Percentiles rank a stretch among this genome's conserved stretches.
phyloP scores from a whole-genome alignment of 1,140 invertebrate species.

The Bombus soroeensis region DNA sequence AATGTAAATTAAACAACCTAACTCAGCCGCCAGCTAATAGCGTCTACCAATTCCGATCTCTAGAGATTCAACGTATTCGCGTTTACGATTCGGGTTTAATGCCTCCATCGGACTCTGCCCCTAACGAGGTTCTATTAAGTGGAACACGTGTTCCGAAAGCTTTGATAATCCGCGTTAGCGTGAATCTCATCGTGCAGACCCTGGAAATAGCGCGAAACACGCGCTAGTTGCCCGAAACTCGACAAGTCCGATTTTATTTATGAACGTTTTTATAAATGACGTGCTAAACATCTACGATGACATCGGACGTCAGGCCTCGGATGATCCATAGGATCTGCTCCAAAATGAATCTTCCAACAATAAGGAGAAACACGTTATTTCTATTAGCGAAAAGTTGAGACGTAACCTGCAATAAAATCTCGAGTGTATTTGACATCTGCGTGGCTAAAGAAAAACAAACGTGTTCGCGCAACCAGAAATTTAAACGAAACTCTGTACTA shows the following conservation, averaged over 20 bases:
- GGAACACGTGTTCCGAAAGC: conserved; percentile 55
- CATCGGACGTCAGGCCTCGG: conserved; percentile 7
- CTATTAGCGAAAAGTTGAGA: background rate
- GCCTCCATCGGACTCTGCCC: background rate
- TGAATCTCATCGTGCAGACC: conserved; percentile 29
- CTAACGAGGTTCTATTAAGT: conserved; percentile 18
- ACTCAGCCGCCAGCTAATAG: background rate
- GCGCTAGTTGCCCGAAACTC: background rate
- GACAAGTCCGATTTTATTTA: conserved; percentile 57
- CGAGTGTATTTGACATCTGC: background rate
- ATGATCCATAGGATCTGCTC: conserved; percentile 31
- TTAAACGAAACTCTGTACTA: background rate
- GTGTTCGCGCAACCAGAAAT: background rate
- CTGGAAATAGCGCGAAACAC: conserved; percentile 41
- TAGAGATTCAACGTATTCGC: background rate
- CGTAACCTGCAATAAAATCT: no score
- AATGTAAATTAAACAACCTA: background rate
- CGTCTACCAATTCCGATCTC: background rate
- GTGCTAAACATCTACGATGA: conserved; percentile 58
- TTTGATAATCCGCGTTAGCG: conserved; percentile 43
- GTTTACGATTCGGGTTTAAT: background rate
- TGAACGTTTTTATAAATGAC: conserved; percentile 64
- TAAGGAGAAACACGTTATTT: background rate
- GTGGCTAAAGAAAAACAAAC: background rate
- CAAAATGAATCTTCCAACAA: background rate